phyloP scores from a whole-genome alignment of 2,797 vertebrate species.

The Pantherophis alleghaniensis region DNA sequence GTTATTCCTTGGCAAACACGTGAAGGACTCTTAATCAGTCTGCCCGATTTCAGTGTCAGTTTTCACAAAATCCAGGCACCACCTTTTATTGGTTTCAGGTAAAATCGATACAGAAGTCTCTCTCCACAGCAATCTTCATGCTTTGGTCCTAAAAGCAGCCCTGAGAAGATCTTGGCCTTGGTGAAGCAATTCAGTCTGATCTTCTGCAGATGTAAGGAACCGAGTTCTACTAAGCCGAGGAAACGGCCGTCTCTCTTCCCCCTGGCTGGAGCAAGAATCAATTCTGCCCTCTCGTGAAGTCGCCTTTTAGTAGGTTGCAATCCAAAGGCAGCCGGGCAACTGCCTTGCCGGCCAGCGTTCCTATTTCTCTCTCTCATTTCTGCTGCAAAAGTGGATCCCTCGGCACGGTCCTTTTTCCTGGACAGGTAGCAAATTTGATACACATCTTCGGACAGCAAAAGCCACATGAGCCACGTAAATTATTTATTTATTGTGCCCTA shows the following conservation, averaged over 20 bases:
- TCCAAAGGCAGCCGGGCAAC: not conserved
- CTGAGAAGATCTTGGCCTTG: not conserved
- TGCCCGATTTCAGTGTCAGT: not conserved
- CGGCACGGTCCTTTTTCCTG: not conserved
- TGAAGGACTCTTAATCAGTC: not conserved
- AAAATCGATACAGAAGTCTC: not conserved
- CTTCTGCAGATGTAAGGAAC: not conserved
- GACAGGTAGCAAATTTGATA: not conserved
- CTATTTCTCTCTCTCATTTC: not conserved
- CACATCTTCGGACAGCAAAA: too few species aligned
- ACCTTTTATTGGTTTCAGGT: not conserved
- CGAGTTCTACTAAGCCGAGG: not conserved
- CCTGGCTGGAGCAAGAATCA: not conserved
- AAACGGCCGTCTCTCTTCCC: not conserved
- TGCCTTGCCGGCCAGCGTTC: not conserved
- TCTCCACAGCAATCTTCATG: not conserved
- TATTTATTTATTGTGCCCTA: too few species aligned
- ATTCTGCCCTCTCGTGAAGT: not conserved
- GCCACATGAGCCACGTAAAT: too few species aligned
- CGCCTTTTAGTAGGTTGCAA: not conserved
- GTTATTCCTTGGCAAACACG: not conserved
- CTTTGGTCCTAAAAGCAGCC: not conserved
- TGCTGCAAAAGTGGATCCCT: not conserved
- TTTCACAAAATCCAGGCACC: not conserved
- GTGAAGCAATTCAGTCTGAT: not conserved